Conservation (phyloP, 2,113 vertebrate genomes). For the Macquaria ambigua region DNA sequence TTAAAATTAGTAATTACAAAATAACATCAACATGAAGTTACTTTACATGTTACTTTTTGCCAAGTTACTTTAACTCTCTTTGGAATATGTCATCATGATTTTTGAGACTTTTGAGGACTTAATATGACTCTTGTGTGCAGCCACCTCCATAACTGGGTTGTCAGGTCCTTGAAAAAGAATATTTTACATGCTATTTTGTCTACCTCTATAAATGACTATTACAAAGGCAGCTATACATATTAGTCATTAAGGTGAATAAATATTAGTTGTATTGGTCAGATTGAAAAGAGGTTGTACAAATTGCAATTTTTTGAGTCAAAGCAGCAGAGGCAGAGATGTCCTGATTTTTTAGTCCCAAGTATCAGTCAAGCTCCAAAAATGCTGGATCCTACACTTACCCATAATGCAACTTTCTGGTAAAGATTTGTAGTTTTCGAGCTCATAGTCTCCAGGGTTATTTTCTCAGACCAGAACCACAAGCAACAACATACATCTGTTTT, state of each 20-base stretch:
- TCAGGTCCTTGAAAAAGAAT: background rate
- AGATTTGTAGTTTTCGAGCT: background rate
- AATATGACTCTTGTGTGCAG: background rate
- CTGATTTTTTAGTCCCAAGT: background rate
- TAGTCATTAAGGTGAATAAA: no score
- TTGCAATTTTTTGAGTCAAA: background rate
- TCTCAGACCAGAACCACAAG: background rate
- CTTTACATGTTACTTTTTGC: background rate
- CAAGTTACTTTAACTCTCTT: background rate
- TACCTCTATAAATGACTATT: background rate
- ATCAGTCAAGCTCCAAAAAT: background rate
- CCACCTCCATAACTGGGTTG: background rate
- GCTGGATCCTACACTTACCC: background rate
- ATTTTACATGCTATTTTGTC: no score
- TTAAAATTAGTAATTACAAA: constrained; percentile 6
- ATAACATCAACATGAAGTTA: background rate
- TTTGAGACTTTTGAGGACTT: background rate
- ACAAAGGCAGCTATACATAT: background rate
- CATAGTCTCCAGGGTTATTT: background rate
- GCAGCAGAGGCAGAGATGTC: background rate
- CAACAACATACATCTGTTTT: background rate
- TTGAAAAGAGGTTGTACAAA: background rate
- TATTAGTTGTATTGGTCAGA: background rate
- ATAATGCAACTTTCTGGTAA: background rate
- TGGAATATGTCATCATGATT: background rate